A percentile compares a stretch with the other conserved stretches of the same genome.
These are phyloP conservation scores for Amblyopsis rosae DNA, from an alignment of 2,113 vertebrate species.

Conservation along the genomic window DNA sequence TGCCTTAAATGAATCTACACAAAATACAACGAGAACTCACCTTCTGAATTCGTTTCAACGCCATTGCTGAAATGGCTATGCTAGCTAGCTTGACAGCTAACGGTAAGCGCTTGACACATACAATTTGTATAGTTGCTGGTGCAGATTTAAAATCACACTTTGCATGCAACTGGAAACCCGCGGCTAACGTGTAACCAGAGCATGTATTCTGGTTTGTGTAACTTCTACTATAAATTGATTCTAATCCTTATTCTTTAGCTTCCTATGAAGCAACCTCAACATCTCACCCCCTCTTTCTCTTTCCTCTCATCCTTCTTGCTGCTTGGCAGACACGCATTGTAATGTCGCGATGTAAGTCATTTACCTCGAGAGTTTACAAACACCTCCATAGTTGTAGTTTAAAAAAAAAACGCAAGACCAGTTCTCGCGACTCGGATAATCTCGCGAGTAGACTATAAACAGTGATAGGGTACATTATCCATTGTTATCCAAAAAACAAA, in stretches of 20 bases:
- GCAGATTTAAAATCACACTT: conserved; percentile 43
- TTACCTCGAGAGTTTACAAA: background rate
- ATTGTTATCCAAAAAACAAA: no score
- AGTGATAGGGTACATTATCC: no score
- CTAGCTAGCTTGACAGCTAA: conserved; percentile 70
- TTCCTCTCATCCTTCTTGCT: conserved; percentile 51
- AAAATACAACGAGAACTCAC: conserved; percentile 67
- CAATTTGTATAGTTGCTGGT: conserved; percentile 54
- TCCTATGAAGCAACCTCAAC: conserved; percentile 22
- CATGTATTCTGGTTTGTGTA: conserved; percentile 11
- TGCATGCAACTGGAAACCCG: conserved; percentile 13
- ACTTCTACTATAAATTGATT: conserved; percentile 8
- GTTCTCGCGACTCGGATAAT: background rate
- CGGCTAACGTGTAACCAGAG: conserved; percentile 5
- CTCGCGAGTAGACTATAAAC: no score
- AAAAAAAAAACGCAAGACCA: background rate
- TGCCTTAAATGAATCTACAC: conserved; percentile 6
- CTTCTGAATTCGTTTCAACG: conserved; percentile 86
- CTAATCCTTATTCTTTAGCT: conserved; percentile 18
- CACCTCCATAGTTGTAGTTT: conserved; percentile 10
- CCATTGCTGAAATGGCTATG: conserved; percentile 77
- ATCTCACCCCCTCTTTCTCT: conserved; percentile 50
- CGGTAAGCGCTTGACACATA: conserved; percentile 65
- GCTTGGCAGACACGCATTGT: conserved; percentile 19
- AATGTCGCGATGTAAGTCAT: conserved; percentile 68